These are phyloP conservation scores for Cladopsammia gracilis DNA, from an alignment of 64 coral and sea anemone species.

Conservation along the genomic window DNA sequence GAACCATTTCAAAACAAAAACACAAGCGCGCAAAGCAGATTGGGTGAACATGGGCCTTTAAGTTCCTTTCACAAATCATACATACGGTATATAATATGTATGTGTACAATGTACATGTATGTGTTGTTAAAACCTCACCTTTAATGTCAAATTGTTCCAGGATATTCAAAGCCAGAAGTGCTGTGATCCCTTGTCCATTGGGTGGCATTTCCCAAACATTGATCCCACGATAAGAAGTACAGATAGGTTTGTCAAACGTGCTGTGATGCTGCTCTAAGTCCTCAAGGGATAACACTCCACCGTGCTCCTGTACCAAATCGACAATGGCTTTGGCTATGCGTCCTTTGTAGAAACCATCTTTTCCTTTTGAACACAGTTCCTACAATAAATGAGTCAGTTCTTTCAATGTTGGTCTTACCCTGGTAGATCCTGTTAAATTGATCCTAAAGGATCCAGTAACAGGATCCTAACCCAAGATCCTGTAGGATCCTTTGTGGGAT, in stretches of 20 bases:
- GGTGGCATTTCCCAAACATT: conserved; percentile 97
- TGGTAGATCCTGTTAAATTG: background rate
- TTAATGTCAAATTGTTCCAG: conserved; percentile 87
- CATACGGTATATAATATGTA: no score
- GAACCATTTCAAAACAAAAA: no score
- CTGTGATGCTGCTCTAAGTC: conserved; percentile 80
- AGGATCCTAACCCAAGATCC: no score
- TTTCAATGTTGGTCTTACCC: no score
- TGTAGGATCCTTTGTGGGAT: no score
- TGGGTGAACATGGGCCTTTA: no score
- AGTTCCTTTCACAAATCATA: no score
- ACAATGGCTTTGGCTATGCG: conserved; percentile 81
- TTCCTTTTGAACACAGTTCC: conserved; percentile 81
- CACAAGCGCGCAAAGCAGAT: no score
- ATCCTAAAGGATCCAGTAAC: no score
- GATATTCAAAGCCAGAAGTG: conserved; percentile 89
- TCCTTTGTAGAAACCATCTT: conserved; percentile 97
- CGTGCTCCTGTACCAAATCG: conserved; percentile 84
- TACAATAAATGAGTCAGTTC: conserved; percentile 19
- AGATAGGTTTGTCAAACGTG: conserved; percentile 90
- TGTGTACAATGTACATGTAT: no score
- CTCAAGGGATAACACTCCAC: conserved; percentile 77
- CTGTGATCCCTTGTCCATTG: conserved; percentile 96
- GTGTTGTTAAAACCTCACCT: conserved; percentile 10
- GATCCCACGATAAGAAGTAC: conserved; percentile 85